Evolutionary conservation across 2,113 vertebrate species (phyloP).

Genomic region (Nettapus auritus): DNA sequence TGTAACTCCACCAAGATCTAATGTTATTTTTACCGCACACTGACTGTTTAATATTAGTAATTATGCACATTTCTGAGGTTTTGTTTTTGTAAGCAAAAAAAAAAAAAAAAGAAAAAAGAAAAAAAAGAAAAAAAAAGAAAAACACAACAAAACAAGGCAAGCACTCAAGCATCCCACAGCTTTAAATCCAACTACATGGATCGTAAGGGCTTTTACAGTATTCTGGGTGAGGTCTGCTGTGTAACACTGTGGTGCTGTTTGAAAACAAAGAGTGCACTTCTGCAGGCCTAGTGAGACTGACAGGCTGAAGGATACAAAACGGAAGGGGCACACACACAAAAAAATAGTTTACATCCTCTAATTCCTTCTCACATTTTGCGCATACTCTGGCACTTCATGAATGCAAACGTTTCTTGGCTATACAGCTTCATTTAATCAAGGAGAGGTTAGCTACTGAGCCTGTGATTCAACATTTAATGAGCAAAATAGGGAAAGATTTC

Average conservation of each 20-base stretch:
- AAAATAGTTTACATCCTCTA: background rate
- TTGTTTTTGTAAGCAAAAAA: background rate
- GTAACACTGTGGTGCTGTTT: background rate
- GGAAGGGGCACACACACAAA: background rate
- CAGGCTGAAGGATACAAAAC: background rate
- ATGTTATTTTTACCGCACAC: background rate
- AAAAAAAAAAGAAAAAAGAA: background rate
- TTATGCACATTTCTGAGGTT: slow-evolving; percentile 7
- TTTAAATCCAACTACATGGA: background rate
- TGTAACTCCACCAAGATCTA: background rate
- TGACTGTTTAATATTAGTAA: slow-evolving; percentile 1
- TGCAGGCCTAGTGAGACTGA: background rate
- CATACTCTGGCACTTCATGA: background rate
- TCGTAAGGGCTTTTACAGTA: background rate
- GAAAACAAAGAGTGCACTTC: background rate
- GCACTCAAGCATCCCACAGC: background rate
- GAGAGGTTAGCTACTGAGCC: background rate
- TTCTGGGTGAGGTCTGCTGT: background rate
- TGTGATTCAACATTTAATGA: background rate
- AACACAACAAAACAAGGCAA: background rate
- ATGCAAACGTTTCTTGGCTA: background rate
- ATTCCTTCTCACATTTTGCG: background rate
- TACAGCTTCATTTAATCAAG: background rate
- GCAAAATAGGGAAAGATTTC: background rate
- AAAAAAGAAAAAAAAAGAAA: background rate